Evolutionary conservation across 2,113 vertebrate genomes (phyloP).

Genomic region (Probosciger aterrimus): DNA sequence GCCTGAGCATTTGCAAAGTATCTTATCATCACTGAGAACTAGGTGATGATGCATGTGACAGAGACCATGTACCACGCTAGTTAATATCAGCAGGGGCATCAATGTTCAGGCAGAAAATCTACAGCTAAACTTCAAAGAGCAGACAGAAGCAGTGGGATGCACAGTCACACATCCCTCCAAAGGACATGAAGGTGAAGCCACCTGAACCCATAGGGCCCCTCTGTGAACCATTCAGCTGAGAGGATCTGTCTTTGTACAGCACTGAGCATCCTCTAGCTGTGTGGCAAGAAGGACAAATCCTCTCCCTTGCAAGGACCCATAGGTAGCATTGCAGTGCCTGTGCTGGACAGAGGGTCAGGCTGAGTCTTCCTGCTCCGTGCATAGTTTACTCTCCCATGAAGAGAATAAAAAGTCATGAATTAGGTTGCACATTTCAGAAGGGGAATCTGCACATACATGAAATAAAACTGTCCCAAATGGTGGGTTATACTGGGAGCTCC

Average conservation of each 20-base stretch:
- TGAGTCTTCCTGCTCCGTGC: background rate
- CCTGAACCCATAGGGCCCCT: no score
- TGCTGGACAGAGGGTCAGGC: background rate
- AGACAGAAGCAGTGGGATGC: background rate
- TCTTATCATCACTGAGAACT: background rate
- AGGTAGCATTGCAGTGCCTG: no score
- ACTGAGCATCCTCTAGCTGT: background rate
- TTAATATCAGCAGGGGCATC: background rate
- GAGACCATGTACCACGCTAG: background rate
- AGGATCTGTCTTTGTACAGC: background rate
- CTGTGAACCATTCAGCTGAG: background rate
- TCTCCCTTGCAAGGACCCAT: background rate
- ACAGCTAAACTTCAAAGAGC: background rate
- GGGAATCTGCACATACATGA: background rate
- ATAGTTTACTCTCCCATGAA: background rate
- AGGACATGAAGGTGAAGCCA: background rate
- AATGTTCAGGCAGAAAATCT: background rate
- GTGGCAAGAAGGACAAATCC: background rate
- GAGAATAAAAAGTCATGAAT: background rate
- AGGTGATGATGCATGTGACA: background rate
- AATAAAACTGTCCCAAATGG: background rate
- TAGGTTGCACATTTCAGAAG: background rate
- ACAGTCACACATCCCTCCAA: background rate
- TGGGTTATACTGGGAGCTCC: background rate
- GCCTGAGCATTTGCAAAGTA: background rate